A percentile compares a stretch with the other conserved stretches of the same genome.
Evolutionary conservation across 2,888 invertebrate species (phyloP).

Genomic region (Dione vanillae): DNA sequence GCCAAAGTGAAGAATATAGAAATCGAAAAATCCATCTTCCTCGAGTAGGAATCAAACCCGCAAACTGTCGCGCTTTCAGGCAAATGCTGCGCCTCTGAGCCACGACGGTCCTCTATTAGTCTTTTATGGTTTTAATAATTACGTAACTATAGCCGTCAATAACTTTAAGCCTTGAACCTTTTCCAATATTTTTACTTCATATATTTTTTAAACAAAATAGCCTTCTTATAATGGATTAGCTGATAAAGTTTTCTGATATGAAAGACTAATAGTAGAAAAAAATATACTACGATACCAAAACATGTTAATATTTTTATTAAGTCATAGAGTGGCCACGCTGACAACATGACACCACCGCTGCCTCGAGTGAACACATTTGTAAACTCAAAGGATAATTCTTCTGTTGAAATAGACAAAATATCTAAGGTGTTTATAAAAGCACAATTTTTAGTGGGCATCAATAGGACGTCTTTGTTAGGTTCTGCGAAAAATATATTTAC

Average conservation of each 20-base stretch:
- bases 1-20: too few species aligned
- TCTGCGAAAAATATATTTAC: slow-evolving; percentile 28
- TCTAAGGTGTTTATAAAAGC: slow-evolving; percentile 41
- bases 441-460: slow-evolving; percentile 43
- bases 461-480: slow-evolving; percentile 44
- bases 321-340: not conserved
- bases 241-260: not conserved
- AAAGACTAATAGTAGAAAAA: not conserved
- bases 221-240: slow-evolving; percentile 6
- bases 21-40: too few species aligned
- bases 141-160: too few species aligned
- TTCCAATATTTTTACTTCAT: not conserved
- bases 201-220: not conserved
- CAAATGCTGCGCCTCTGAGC: too few species aligned
- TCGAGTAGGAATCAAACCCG: too few species aligned
- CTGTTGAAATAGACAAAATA: slow-evolving; percentile 26
- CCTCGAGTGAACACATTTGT: slow-evolving; percentile 33
- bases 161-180: not conserved
- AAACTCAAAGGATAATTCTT: not conserved
- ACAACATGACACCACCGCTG: slow-evolving; percentile 32
- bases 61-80: too few species aligned
- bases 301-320: not conserved
- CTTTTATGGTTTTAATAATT: too few species aligned
- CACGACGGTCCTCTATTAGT: too few species aligned
- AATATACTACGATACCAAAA: not conserved